Conservation (phyloP, 2,888 invertebrate genomes). For the Neuroscelio doddi region DNA sequence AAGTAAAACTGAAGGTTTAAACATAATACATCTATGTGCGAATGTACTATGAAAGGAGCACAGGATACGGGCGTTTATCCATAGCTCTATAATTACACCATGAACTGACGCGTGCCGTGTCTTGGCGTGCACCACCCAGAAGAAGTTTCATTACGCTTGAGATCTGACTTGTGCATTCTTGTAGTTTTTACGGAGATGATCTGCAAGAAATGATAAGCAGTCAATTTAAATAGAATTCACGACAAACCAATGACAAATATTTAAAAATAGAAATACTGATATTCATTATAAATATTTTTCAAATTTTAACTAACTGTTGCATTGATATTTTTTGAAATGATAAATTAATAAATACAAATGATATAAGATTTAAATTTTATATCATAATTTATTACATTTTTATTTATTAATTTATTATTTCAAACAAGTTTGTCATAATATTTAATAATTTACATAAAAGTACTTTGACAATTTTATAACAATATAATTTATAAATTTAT, state of each 20-base stretch:
- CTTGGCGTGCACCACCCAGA: slow-evolving; percentile 40
- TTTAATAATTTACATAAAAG: no score
- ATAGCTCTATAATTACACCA: slow-evolving; percentile 50
- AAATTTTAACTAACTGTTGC: no score
- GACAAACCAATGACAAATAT: not conserved
- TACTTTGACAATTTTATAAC: no score
- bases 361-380: no score
- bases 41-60: slow-evolving; percentile 29
- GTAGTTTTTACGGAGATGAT: slow-evolving; percentile 15
- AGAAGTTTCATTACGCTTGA: slow-evolving; percentile 36
- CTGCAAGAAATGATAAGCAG: slow-evolving; percentile 14
- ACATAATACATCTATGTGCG: slow-evolving; percentile 16
- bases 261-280: not conserved
- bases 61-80: slow-evolving; percentile 44
- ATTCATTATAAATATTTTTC: not conserved
- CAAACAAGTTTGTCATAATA: no score
- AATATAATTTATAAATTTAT: no score
- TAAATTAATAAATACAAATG: no score
- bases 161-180: slow-evolving; percentile 8
- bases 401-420: no score
- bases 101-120: slow-evolving; percentile 43
- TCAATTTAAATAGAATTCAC: slow-evolving; percentile 10
- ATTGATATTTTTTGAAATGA: no score
- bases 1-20: slow-evolving; percentile 10
- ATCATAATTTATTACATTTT: no score